Base-by-base conservation (phyloP, 2,797 vertebrate species). In the Macropodus opercularis region DNA sequence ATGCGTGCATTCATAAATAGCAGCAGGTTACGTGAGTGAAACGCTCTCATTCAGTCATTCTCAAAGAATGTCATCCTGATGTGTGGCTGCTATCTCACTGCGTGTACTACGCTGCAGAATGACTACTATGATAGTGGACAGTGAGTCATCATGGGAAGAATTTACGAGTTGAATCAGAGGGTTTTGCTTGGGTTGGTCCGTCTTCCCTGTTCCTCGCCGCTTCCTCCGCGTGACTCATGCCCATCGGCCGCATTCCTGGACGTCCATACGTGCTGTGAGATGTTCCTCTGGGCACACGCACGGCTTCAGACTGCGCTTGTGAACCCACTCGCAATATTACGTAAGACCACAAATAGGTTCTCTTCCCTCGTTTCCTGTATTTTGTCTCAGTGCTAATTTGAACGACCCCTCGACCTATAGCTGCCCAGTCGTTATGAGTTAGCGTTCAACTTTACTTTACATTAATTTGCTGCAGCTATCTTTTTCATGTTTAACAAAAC, bases 121-220 rank as follows among this genome's bases (percentile, higher is more conserved):
- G 51, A 48, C 38, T 31, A 23, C 50, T 57, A 13, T 26, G 39
- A 58, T 46, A 31, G 68, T 83, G 80, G 77, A 80, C 82, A 27
- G 67, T 89, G 90, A 90, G 63, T 90, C 87, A 90, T 40, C 53
- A 59, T 1, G 17, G 46, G 27, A 47, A 70, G 72, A 82, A 77
- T 80, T 75, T 42, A 72, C 11, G 29, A 27, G 32, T 47, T 48
- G 40, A 52, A 53, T 64, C 68, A 70, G 65, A 74, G 68, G 39
- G 40, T 27, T 26, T 57, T 55, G 17, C 22, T 51, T 36, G 56
- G 63, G 22, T 72, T 8, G 2, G 39, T 34, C 72, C 55, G 14
- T 72, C 79, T 76, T 80, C 74, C 76, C 62, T 42, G 69, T 29
- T 55, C 63, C 58, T 50, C 56, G 64, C 61, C 23, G 71, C 84